phyloP scores from a whole-genome alignment of 2,888 invertebrate genomes.

The Trachelus iudaicus region DNA sequence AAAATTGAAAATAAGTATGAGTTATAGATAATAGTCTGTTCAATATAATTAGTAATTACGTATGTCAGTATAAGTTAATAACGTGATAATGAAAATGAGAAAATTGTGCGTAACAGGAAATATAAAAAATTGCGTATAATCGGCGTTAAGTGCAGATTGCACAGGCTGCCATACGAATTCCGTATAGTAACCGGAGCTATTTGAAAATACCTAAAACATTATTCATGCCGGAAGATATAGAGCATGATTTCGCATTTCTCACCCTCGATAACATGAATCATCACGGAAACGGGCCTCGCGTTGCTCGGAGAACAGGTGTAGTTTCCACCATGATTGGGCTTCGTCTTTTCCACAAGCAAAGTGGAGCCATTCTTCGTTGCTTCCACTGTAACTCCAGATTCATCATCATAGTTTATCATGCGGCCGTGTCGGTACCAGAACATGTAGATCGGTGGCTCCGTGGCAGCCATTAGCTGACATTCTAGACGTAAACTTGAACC shows the following conservation, averaged over 20 bases:
- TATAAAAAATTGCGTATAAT: no score
- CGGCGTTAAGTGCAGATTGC: no score
- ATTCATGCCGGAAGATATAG: no score
- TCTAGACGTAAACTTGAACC: conserved; percentile 78
- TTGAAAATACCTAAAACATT: no score
- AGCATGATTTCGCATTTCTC: conserved; percentile 6
- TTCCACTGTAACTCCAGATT: conserved; percentile 68
- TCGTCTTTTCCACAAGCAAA: conserved; percentile 52
- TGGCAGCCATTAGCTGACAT: conserved; percentile 76
- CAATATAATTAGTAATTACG: no score
- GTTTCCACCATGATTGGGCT: conserved; percentile 60
- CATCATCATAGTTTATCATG: conserved; percentile 85
- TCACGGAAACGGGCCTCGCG: conserved; percentile 44
- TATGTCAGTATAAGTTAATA: no score
- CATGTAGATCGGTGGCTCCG: conserved; percentile 77
- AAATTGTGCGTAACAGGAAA: no score
- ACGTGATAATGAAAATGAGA: no score
- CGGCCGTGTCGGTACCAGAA: conserved; percentile 87
- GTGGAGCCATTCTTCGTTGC: conserved; percentile 60
- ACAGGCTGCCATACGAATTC: no score
- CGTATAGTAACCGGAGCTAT: no score
- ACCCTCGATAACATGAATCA: conserved; percentile 53
- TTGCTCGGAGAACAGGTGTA: conserved; percentile 56
- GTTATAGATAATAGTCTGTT: no score
- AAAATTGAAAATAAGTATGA: no score